phyloP scores from a whole-genome alignment of 2,113 vertebrate genomes.

The Zosterops lateralis region DNA sequence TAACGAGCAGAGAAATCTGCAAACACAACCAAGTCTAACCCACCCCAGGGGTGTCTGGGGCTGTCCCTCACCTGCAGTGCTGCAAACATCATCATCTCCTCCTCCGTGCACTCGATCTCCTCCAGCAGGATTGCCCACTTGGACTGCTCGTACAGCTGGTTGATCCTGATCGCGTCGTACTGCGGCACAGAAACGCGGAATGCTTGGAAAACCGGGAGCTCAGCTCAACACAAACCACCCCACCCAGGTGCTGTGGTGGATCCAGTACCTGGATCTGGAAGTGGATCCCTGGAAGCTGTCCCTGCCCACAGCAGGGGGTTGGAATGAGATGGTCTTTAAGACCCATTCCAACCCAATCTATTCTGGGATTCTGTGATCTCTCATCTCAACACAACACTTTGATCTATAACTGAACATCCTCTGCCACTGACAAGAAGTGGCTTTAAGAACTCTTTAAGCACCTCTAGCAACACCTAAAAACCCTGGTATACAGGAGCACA shows the following conservation, averaged over 20 bases:
- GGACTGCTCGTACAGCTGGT: conserved; percentile 96
- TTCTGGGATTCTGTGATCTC: background rate
- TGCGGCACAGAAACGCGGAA: conserved; percentile 20
- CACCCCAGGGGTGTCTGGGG: rapidly evolving
- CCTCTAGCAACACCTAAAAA: background rate
- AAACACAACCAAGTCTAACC: background rate
- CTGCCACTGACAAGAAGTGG: rapidly evolving
- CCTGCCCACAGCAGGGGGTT: rapidly evolving
- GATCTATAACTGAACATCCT: background rate
- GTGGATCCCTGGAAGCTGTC: background rate
- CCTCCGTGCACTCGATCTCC: conserved; percentile 98
- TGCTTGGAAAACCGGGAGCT: rapidly evolving
- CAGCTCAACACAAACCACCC: background rate
- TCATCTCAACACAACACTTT: rapidly evolving
- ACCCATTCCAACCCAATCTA: background rate
- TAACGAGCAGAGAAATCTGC: background rate
- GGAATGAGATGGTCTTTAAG: background rate
- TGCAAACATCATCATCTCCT: conserved; percentile 99
- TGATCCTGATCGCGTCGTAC: conserved; percentile 98
- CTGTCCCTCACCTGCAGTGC: conserved; percentile 87
- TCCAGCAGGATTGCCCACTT: conserved; percentile 98
- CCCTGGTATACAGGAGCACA: rapidly evolving
- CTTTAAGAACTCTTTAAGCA: background rate
- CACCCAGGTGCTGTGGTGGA: rapidly evolving
- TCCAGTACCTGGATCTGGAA: too few species aligned